Percentiles rank a stretch among this genome's conserved stretches.
These are phyloP conservation scores for Lasiurus borealis DNA, from an alignment of 2,113 vertebrate genomes.

Conservation along the genomic window DNA sequence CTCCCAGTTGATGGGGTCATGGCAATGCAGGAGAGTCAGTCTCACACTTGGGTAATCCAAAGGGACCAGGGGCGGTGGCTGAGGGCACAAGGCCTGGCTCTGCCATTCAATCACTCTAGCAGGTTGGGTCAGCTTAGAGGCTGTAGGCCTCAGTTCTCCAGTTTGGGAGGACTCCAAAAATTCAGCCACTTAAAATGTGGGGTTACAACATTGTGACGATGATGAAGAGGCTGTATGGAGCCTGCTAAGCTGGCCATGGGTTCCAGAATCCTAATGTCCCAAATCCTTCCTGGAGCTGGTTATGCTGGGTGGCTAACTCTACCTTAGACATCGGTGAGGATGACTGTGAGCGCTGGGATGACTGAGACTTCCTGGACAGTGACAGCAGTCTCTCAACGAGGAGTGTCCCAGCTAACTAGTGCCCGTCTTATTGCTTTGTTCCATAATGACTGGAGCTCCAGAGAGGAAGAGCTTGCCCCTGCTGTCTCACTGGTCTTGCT, in stretches of 20 bases:
- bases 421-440: background rate
- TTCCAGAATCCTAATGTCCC: background rate
- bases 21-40: too few species aligned
- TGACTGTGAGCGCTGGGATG: too few species aligned
- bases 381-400: background rate
- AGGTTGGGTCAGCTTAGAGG: background rate
- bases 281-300: background rate
- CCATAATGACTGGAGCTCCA: background rate
- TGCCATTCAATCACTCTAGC: background rate
- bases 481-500: background rate
- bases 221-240: background rate
- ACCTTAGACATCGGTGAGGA: background rate
- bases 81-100: background rate
- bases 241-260: background rate
- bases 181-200: background rate
- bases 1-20: background rate
- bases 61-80: background rate
- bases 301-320: background rate
- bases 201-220: background rate
- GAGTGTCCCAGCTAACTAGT: background rate
- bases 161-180: background rate
- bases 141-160: background rate
- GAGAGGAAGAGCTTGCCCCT: background rate
- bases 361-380: background rate
- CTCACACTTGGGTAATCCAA: background rate